Base-by-base conservation (phyloP, 2,888 invertebrate genomes). In the Melanostoma scalare region DNA sequence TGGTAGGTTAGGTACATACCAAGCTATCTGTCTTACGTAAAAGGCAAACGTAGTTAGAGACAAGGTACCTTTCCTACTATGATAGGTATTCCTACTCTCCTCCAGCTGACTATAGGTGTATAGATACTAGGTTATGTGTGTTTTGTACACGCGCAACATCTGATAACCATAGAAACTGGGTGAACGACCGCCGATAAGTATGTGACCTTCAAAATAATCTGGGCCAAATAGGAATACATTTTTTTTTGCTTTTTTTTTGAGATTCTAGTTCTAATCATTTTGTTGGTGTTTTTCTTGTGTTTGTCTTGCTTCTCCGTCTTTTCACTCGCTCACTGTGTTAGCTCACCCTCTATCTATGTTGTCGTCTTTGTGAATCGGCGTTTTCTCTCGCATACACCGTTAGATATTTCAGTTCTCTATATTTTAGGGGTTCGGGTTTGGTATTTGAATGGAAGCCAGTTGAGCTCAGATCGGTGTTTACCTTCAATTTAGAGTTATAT, bases 181-280 rank as follows among this genome's bases (percentile, higher is more conserved):
- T 91, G 91, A 91, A 91, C 89, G 91, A 90, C 91, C 91, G 90
- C 88, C 88, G 90, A 89, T 89, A 90, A 89, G 63, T 87, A 86
- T 86, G 87, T 89, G 90, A 90, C 91, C 91, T 91, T 91, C 90
- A 91, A 89, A 88, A 89, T 89, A 90, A 91, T 91, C 91, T 91
- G 91, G 91, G 91, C 91, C 91, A 91, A 91, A 89, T 90, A 89
- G 89, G 90, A 90, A 79, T 75, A 84, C 48, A 84, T 71, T 73
- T 61, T 20, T 20, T 20, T 20, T 20, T 20, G 0, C 1, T 20
- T 20, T 20, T 20, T 20, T 20, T 69, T 73, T 69, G 75, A 79
- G 79, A 84, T 84, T 84, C 84, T 84, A 84, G 79, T 84, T 84
- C 84, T 84, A 84, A 84, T 75, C 71, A 71, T 74, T 61, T 84